Evolutionary conservation across 2,888 invertebrate species (phyloP), one percentile per base, ranked within the genome.

Genomic region (Paralinhomoeus sp.): DNA sequence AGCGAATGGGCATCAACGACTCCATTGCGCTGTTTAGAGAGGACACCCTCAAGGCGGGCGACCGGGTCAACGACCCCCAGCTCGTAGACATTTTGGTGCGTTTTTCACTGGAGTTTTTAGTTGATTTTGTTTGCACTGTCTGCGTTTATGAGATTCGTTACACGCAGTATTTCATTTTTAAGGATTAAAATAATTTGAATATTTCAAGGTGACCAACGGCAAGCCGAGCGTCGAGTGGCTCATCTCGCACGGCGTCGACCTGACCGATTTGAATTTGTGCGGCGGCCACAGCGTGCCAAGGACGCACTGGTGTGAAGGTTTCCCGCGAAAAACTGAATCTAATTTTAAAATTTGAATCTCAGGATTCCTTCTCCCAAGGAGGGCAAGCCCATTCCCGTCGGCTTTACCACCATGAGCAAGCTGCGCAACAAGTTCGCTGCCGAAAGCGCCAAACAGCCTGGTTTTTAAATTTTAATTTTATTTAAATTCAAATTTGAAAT

Each of bases 361-460:
- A 57, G 54, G 57, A 50, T 60, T 42, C 58, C 58, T n/a, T 56
- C 57, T 5, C 58, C 58, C 22, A 60, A 60, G 45, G 60, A 60
- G 41, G 60, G 59, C 36, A 50, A 53, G 43, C 58, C 60, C 2
- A 47, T 53, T 41, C 60, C 60, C 1, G 57, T 61, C 37, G 60
- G 60, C 27, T 51, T 60, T 40, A 54, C 54, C 24, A 60, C 61
- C 41, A 61, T 60, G 45, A 50, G 52, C n/a, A 51, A 54, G 12
- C 46, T 60, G 37, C 50, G 51, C 41, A 44, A 47, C 17, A 46
- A 50, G 18, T 35, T 60, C 15, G 42, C 51, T 20, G 47, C 50
- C 23, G 50, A 23, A 12, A 21, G 24, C 22, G 24, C 17, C 3
- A 20, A 13, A 18, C n/a, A n/a, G n/a, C n/a, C n/a, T n/a, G n/a